Conservation (phyloP, 1,140 invertebrate species). For the Anadara kagoshimensis region DNA sequence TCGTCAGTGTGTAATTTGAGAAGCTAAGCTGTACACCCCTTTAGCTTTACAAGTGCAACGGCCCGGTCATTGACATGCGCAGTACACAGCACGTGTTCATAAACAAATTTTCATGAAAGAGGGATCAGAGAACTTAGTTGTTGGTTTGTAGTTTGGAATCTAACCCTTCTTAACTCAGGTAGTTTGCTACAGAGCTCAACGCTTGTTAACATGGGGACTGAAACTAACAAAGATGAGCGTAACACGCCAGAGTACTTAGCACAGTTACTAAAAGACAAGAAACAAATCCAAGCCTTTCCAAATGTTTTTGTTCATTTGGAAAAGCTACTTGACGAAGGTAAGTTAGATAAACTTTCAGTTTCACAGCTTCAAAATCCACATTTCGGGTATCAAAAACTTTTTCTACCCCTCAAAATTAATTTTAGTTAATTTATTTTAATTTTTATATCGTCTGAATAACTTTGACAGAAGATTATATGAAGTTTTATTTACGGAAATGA, state of each 20-base stretch:
- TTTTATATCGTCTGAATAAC: no score
- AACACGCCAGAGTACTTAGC: slow-evolving; percentile 94
- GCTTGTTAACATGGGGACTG: slow-evolving; percentile 71
- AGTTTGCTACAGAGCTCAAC: slow-evolving; percentile 61
- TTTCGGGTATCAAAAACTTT: no score
- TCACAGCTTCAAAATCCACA: no score
- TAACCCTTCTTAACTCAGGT: slow-evolving; percentile 66
- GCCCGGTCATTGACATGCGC: slow-evolving; percentile 65
- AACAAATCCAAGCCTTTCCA: slow-evolving; percentile 98
- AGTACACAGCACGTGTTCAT: slow-evolving; percentile 69
- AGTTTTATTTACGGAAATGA: no score
- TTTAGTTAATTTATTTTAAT: no score
- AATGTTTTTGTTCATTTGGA: slow-evolving; percentile 99
- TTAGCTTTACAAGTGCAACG: slow-evolving; percentile 41
- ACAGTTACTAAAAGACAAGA: slow-evolving; percentile 99
- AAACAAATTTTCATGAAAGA: slow-evolving; percentile 69
- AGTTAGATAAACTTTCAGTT: slow-evolving; percentile 68
- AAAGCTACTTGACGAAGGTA: slow-evolving; percentile 99
- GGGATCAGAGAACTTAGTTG: slow-evolving; percentile 56
- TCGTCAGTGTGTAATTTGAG: no score
- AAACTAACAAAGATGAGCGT: slow-evolving; percentile 72
- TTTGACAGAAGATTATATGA: no score
- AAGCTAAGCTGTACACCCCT: slow-evolving; percentile 31
- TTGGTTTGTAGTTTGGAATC: slow-evolving; percentile 67
- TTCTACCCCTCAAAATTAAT: no score